Evolutionary conservation across 1,140 invertebrate genomes (phyloP), one percentile per base, ranked within the genome.

Genomic region (Orchesella cincta): DNA sequence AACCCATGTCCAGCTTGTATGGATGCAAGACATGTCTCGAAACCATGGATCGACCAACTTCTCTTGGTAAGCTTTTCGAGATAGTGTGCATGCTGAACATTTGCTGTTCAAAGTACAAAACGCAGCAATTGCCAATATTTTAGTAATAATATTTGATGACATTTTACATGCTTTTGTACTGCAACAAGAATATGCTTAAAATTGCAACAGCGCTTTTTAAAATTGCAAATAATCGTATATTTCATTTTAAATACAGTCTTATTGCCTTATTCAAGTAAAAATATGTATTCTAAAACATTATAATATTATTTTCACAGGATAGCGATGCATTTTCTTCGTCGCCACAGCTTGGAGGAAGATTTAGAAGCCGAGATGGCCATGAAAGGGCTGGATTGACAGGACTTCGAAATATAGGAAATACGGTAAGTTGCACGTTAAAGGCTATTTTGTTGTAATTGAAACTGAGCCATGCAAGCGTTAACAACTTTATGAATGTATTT

Each of bases 321-420:
- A 80, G 77, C 51, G 81, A 82, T 77, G 77, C 36, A 1, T 82
- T 78, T 52, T 67, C 77, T 1, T 67, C 80, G 16, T 79, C 77
- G 1, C 78, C 81, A 34, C 75, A 70, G 16, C 31, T 51, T 20
- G 73, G 62, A 20, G 81, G 79, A 8, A 39, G 80, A n/a, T 81
- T 79, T 71, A 73, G 80, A 16, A 18, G 52, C 62, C 75, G 76
- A n/a, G 74, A 64, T 12, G 75, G 76, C 18, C 74, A 77, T 39
- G 84, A 85, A 35, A 83, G 82, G 80, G 81, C 87, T 87, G 94
- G 94, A 79, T 87, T 95, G 76, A 93, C 94, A 84, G 95, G 94
- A 20, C 88, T 97, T 34, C 88, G 92, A 83, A 97, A 97, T 86
- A 94, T 97, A 83, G 95, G 95, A 83, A 97, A 97, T 86, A 96